Conservation (phyloP, 2,797 vertebrate species). For the Amniataba percoides region DNA sequence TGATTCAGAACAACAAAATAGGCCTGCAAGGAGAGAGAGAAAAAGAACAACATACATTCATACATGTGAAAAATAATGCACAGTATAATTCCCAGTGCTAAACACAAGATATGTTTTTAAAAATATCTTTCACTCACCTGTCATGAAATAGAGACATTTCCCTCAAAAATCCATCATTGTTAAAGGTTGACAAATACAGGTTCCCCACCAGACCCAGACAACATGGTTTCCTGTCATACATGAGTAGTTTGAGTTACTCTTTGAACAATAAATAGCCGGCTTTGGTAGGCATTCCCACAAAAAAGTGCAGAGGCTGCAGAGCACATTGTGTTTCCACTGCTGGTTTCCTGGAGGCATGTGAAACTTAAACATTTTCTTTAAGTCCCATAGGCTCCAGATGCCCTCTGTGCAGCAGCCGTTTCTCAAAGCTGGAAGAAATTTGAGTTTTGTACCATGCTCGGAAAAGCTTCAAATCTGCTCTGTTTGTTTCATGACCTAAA, state of each 20-base stretch:
- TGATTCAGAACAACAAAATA: not conserved
- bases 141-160: conserved; percentile 33
- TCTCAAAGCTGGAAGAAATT: not conserved
- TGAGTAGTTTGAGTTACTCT: conserved; percentile 46
- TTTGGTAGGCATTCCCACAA: conserved; percentile 22
- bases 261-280: conserved; percentile 47
- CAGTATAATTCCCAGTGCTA: not conserved
- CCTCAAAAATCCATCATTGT: conserved; percentile 45
- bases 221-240: conserved; percentile 38
- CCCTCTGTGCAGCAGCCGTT: not conserved
- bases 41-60: too few relatives aligned
- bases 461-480: conserved; percentile 11
- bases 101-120: not conserved
- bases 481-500: not conserved
- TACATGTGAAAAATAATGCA: not conserved
- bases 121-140: conserved; percentile 25
- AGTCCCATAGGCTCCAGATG: conserved; percentile 29
- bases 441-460: not conserved
- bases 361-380: conserved; percentile 35
- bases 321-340: conserved; percentile 11
- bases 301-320: conserved; percentile 43
- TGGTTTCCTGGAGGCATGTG: conserved; percentile 46
- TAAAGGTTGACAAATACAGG: conserved; percentile 38
- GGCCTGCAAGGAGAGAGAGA: not conserved
- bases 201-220: conserved; percentile 24